Conservation (phyloP, 2,113 vertebrate species). For the Rhagologus leucostigma region DNA sequence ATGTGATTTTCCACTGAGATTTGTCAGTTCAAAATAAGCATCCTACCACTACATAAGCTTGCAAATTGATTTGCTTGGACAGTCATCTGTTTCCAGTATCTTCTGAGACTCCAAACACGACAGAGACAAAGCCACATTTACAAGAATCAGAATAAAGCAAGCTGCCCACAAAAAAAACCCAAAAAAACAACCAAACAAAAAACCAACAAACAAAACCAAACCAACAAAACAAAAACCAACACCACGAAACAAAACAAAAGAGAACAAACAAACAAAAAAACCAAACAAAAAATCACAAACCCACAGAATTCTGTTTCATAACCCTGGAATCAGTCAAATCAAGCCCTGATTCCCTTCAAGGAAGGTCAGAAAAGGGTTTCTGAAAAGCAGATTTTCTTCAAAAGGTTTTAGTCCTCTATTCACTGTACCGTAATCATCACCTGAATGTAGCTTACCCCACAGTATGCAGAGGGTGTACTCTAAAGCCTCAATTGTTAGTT, state of each 20-base stretch:
- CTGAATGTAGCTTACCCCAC: not conserved
- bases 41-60: not conserved
- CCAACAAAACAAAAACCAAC: rapidly evolving
- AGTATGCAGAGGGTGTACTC: not conserved
- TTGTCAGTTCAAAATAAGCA: not conserved
- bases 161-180: not conserved
- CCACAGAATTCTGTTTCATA: not conserved
- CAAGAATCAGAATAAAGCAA: not conserved
- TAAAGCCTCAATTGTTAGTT: not conserved
- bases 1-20: not conserved
- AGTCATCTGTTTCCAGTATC: not conserved
- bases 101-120: not conserved
- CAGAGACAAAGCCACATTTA: not conserved
- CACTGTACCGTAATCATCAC: not conserved
- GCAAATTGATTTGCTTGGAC: not conserved
- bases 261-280: not conserved
- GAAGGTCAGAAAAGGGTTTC: not conserved
- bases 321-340: not conserved
- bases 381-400: not conserved
- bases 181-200: not conserved
- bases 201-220: rapidly evolving
- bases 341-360: not conserved
- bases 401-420: not conserved
- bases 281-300: not conserved
- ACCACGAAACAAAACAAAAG: not conserved